phyloP scores from a whole-genome alignment of 1,140 invertebrate species.

The Pemphigus obesinymphae region DNA sequence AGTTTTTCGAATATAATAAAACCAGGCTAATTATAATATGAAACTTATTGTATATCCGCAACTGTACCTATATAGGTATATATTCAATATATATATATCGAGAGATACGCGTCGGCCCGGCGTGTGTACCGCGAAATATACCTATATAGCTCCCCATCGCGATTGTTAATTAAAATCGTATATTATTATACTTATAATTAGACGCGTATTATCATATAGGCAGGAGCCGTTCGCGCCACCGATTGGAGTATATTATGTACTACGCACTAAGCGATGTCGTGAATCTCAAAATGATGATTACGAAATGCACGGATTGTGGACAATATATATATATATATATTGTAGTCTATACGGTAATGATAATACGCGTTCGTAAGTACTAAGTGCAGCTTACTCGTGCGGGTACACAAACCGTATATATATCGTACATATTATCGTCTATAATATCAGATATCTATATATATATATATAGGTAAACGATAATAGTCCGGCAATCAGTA shows the following conservation, averaged over 20 bases:
- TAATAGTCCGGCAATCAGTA: background rate
- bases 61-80: constrained; percentile 49
- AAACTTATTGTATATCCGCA: too few relatives aligned
- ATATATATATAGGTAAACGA: background rate
- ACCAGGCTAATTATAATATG: too few relatives aligned
- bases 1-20: background rate
- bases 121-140: too few relatives aligned
- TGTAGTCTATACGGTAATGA: background rate
- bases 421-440: too few relatives aligned
- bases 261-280: constrained; percentile 7
- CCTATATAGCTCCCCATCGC: background rate
- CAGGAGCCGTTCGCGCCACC: background rate
- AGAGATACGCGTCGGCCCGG: background rate
- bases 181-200: background rate
- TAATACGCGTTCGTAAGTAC: background rate
- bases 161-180: constrained; percentile 30
- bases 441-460: too few relatives aligned
- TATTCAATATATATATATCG: background rate
- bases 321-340: background rate
- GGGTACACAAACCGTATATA: too few relatives aligned
- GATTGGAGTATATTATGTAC: background rate
- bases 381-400: background rate
- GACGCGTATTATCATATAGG: background rate
- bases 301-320: background rate
- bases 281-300: constrained; percentile 6